Percentiles rank a stretch among this genome's conserved stretches.
These are phyloP conservation scores for Sphenopsis melanotis DNA, from an alignment of 2,797 vertebrate genomes.

Conservation along the genomic window DNA sequence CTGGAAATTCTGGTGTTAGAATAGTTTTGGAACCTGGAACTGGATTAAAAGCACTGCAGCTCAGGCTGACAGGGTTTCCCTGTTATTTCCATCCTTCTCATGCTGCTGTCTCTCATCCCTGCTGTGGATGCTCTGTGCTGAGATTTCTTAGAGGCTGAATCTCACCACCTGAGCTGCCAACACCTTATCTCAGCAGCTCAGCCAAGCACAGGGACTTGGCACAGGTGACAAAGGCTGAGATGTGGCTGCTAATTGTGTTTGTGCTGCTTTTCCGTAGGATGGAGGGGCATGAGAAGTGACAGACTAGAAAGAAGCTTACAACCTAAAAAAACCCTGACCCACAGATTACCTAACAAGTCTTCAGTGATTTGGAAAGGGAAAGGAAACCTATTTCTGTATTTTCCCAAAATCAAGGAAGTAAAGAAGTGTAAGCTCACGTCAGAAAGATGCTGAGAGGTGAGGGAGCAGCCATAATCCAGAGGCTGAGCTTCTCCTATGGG, in stretches of 20 bases:
- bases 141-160: slow-evolving; percentile 13
- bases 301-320: background rate
- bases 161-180: slow-evolving; percentile 31
- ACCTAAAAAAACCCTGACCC: background rate
- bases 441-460: background rate
- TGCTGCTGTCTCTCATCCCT: background rate
- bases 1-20: background rate
- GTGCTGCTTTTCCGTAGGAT: background rate
- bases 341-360: background rate
- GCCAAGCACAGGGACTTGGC: background rate
- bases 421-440: background rate
- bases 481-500: background rate
- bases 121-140: background rate
- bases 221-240: slow-evolving; percentile 28
- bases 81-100: background rate
- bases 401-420: background rate
- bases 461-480: background rate
- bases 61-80: background rate
- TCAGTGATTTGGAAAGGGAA: background rate
- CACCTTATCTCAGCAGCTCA: slow-evolving; percentile 28
- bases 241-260: background rate
- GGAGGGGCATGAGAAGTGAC: background rate
- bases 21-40: background rate
- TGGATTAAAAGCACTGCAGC: background rate
- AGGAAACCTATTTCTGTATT: background rate